Conservation (phyloP, 1,140 invertebrate species). For the Rhysida immarginata region DNA sequence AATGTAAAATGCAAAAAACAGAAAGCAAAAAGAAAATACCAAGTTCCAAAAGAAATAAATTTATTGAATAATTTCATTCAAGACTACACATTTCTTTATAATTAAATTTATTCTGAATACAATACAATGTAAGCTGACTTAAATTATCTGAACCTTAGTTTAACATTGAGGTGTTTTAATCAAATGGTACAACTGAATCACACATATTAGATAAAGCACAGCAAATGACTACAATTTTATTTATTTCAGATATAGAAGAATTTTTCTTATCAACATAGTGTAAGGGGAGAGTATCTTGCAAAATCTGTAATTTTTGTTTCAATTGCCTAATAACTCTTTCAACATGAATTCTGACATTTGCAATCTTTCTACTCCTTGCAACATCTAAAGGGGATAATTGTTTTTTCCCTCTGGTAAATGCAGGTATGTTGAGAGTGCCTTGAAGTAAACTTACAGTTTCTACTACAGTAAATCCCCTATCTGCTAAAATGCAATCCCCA, state of each 20-base stretch:
- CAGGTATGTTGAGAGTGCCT: slow-evolving; percentile 15
- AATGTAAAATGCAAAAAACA: no score
- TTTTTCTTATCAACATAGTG: not conserved
- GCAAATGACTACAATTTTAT: not conserved
- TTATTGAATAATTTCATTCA: no score
- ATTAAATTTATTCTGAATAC: no score
- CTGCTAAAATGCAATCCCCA: slow-evolving; percentile 17
- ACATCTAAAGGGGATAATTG: slow-evolving; percentile 15
- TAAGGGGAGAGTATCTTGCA: not conserved
- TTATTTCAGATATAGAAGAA: not conserved
- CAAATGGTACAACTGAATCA: not conserved
- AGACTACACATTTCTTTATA: no score
- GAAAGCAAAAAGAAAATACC: no score
- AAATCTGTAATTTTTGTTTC: slow-evolving; percentile 6
- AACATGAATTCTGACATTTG: slow-evolving; percentile 20
- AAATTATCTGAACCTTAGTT: no score
- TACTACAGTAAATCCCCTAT: slow-evolving; percentile 18
- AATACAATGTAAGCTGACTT: no score
- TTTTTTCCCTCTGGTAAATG: slow-evolving; percentile 14
- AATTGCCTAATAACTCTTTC: slow-evolving; percentile 18
- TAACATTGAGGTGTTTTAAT: no score
- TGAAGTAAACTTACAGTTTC: slow-evolving; percentile 8
- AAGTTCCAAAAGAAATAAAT: no score
- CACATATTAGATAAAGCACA: slow-evolving; percentile 7
- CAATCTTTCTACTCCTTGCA: slow-evolving; percentile 17